These are phyloP conservation scores for Garrulus glandarius DNA, from an alignment of 2,797 vertebrate genomes.

Conservation along the genomic window DNA sequence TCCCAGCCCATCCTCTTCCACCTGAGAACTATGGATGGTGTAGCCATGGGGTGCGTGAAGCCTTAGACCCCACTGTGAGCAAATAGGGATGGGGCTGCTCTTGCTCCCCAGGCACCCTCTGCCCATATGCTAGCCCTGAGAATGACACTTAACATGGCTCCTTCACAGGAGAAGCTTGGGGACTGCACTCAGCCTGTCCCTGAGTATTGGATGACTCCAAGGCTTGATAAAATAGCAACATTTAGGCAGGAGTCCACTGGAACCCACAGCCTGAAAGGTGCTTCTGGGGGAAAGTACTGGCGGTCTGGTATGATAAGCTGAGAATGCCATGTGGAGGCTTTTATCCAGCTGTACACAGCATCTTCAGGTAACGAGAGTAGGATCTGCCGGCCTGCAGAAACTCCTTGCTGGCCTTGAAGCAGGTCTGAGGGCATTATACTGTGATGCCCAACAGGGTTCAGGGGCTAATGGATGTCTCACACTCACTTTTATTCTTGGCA, in stretches of 20 bases:
- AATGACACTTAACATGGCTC: fast-evolving
- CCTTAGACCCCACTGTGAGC: background rate
- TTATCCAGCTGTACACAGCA: background rate
- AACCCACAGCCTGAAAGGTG: background rate
- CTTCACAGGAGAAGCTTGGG: background rate
- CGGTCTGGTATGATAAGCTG: background rate
- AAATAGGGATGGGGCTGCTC: background rate
- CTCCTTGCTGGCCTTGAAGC: background rate
- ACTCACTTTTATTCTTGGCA: background rate
- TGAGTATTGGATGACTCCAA: background rate
- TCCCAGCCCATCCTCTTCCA: background rate
- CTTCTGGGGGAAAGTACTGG: background rate
- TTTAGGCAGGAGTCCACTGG: background rate
- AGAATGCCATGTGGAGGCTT: background rate
- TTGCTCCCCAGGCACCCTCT: background rate
- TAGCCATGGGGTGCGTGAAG: background rate
- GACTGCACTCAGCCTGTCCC: background rate
- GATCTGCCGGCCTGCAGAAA: background rate
- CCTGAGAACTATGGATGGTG: background rate
- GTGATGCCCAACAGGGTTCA: background rate
- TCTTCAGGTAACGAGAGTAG: background rate
- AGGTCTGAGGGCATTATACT: background rate
- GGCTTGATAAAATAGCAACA: background rate
- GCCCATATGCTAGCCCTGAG: background rate
- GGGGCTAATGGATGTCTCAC: background rate